Evolutionary conservation across 2,888 invertebrate genomes (phyloP).

Genomic region (Xiphydria camelus): DNA sequence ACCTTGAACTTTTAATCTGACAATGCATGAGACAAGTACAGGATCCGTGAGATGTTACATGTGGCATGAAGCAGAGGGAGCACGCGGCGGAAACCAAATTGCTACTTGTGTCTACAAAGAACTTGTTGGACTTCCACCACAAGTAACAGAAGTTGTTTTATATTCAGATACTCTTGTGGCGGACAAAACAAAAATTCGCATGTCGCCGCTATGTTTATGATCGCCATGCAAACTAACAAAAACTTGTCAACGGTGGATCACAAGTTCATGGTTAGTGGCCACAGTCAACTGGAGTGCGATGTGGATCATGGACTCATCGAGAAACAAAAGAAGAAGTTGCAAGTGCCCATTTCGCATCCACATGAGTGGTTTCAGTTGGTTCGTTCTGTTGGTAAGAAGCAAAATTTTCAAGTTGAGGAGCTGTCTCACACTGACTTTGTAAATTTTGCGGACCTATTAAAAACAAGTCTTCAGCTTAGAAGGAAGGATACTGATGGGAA

Average conservation of each 20-base stretch:
- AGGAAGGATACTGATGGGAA: slow-evolving; percentile 5
- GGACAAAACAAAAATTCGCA: slow-evolving; percentile 35
- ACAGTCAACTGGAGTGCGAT: slow-evolving; percentile 31
- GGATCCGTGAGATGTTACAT: slow-evolving; percentile 31
- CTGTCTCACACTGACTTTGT: slow-evolving; percentile 2
- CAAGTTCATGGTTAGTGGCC: slow-evolving; percentile 28
- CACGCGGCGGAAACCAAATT: slow-evolving; percentile 35
- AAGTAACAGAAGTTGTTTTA: slow-evolving; percentile 16
- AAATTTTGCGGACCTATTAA: slow-evolving; percentile 5
- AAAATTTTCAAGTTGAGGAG: slow-evolving; percentile 7
- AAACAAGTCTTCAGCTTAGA: not conserved
- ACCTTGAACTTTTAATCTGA: slow-evolving; percentile 39
- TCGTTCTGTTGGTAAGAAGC: slow-evolving; percentile 8
- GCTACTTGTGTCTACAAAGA: slow-evolving; percentile 28
- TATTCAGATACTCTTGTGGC: slow-evolving; percentile 28
- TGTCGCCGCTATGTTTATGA: slow-evolving; percentile 28
- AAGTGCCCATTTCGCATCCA: slow-evolving; percentile 5
- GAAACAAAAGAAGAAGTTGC: slow-evolving; percentile 16
- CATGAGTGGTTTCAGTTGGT: slow-evolving; percentile 10
- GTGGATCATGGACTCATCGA: slow-evolving; percentile 26
- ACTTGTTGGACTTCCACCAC: slow-evolving; percentile 14
- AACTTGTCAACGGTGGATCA: slow-evolving; percentile 25
- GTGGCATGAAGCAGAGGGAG: slow-evolving; percentile 38
- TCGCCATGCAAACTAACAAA: too few species aligned
- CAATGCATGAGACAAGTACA: slow-evolving; percentile 28